Percentiles rank a stretch among this genome's conserved stretches.
phyloP scores from a whole-genome alignment of 2,113 vertebrate genomes.

The Microtus pennsylvanicus region DNA sequence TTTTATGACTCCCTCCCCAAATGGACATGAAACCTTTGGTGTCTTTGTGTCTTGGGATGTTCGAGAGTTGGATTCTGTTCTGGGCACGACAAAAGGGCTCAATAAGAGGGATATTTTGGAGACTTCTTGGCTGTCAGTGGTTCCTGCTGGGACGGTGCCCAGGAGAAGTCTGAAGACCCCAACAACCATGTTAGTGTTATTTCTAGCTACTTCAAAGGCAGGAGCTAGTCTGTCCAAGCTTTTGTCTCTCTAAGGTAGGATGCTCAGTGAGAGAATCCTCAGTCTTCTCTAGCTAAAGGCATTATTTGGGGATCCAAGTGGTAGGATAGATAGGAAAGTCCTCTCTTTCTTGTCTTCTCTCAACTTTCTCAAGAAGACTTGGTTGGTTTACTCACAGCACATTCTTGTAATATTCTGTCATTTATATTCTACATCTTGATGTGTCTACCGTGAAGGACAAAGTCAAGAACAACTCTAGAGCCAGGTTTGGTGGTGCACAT shows the following conservation, averaged over 20 bases:
- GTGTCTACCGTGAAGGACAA: neutral
- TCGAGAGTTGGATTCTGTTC: conserved; percentile 21
- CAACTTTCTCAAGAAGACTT: neutral
- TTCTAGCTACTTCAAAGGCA: neutral
- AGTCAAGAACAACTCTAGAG: neutral
- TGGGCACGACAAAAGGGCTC: neutral
- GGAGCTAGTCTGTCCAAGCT: neutral
- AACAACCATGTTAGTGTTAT: neutral
- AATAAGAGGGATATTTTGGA: neutral
- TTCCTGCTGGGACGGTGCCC: neutral
- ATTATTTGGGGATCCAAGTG: neutral
- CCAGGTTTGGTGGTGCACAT: neutral
- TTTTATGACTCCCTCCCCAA: neutral
- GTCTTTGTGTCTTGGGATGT: neutral
- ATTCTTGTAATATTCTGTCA: neutral
- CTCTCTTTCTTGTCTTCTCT: neutral
- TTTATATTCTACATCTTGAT: neutral
- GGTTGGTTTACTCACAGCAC: neutral
- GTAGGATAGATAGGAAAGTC: neutral
- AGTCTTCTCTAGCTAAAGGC: neutral
- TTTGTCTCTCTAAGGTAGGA: neutral
- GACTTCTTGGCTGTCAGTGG: neutral
- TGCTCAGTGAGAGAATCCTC: neutral
- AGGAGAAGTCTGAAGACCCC: neutral
- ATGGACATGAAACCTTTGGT: neutral